Evolutionary conservation across 2,888 invertebrate genomes (phyloP), one percentile per base, ranked within the genome.

Genomic region (Operophtera brumata): DNA sequence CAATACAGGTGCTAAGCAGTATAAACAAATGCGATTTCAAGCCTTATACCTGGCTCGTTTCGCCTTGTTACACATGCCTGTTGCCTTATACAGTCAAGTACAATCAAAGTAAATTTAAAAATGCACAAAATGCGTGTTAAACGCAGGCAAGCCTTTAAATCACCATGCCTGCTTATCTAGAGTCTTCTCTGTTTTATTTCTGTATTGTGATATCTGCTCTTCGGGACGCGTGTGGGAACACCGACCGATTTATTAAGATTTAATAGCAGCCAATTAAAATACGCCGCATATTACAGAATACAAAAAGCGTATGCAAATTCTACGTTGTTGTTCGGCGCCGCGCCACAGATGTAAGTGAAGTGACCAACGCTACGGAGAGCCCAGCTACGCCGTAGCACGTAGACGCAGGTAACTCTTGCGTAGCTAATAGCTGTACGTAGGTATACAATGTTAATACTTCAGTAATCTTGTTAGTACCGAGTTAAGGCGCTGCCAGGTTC

Each of bases 191-290:
- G 49, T 25, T n/a, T 41, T 25, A 12, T 20, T 40, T 36, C 14
- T 47, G 6, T n/a, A 28, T 36, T 41, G 51, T 56, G 43, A 32
- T 52, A 36, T 47, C 43, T 47, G 36, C 11, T 51, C 39, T 47
- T 30, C 30, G 36, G 44, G 48, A 52, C 82, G 82, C 83, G 79
- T 82, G 84, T 82, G 81, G 82, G 81, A 86, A 86, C 78, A 79
- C 80, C 74, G 78, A 66, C 79, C 86, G 83, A 85, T 85, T 85
- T 85, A 87, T 88, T 86, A 86, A 86, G 84, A 87, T 87, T 88
- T 87, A 87, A 89, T 88, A 86, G 78, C 69, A 65, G 65, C 79
- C 83, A 86, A 88, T 86, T 86, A 86, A 86, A 87, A 86, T 82
- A 84, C 82, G 78, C 74, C 75, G 75, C 78, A 78, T 82, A 83